phyloP scores from a whole-genome alignment of 35 echinoderm and acorn worm species.

The Apostichopus californicus region DNA sequence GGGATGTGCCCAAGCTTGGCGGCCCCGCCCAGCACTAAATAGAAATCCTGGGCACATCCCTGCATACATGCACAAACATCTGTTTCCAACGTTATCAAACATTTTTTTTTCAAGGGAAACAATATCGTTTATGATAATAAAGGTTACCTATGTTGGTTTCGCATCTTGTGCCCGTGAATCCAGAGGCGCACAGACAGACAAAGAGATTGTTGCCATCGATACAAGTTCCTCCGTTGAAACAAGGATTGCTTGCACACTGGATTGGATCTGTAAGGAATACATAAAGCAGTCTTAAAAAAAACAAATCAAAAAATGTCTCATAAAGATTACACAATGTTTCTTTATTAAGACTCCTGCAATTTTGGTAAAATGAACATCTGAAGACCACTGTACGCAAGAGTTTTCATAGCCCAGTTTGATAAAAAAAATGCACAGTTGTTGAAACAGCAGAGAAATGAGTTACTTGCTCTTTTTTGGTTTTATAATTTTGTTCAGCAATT shows the following conservation, averaged over 20 bases:
- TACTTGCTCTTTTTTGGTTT: too few species aligned
- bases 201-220: conserved; percentile 10
- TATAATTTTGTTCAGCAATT: too few species aligned
- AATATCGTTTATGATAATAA: background rate
- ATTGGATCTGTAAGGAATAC: background rate
- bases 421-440: too few species aligned
- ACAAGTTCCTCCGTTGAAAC: conserved; percentile 50
- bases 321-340: background rate
- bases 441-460: too few species aligned
- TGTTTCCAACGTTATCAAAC: background rate
- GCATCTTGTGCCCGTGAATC: conserved; percentile 23
- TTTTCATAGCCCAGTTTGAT: too few species aligned
- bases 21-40: too few species aligned
- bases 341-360: background rate
- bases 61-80: background rate
- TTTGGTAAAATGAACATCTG: background rate
- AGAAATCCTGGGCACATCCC: too few species aligned
- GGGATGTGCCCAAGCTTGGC: too few species aligned
- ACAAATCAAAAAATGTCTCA: background rate
- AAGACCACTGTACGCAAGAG: background rate
- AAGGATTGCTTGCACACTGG: conserved; percentile 46
- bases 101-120: background rate
- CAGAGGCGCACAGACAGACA: conserved; percentile 31
- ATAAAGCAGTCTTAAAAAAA: background rate
- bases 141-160: conserved; percentile 48